These are phyloP conservation scores for Thymelicus sylvestris DNA, from an alignment of 2,888 invertebrate species.

Conservation along the genomic window DNA sequence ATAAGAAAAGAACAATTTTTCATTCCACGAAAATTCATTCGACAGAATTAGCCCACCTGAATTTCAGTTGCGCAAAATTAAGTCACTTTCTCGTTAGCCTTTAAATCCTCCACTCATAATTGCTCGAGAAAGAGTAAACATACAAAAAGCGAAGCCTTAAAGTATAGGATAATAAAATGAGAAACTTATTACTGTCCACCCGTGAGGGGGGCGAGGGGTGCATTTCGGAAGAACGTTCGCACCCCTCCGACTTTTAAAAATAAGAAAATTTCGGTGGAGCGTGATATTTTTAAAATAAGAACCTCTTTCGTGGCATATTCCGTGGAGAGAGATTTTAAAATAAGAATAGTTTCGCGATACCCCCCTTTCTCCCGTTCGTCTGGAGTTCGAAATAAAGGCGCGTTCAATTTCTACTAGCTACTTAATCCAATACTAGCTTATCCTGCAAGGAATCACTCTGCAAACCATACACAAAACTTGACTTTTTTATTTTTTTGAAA, in stretches of 20 bases:
- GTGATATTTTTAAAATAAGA: constrained; percentile 85
- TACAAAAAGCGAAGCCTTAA: constrained; percentile 33
- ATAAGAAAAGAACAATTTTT: neutral
- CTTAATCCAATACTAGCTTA: constrained; percentile 38
- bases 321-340: constrained; percentile 84
- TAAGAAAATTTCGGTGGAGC: constrained; percentile 83
- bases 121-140: constrained; percentile 36
- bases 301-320: constrained; percentile 84
- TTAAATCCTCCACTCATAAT: constrained; percentile 35
- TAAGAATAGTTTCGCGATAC: constrained; percentile 84
- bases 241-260: constrained; percentile 79
- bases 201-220: constrained; percentile 57
- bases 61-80: constrained; percentile 27
- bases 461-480: neutral
- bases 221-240: constrained; percentile 81
- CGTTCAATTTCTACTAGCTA: constrained; percentile 40
- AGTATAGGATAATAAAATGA: constrained; percentile 65
- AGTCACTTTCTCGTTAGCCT: constrained; percentile 28
- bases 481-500: neutral
- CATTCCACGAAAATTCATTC: constrained; percentile 9
- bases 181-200: constrained; percentile 82
- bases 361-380: constrained; percentile 68
- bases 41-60: constrained; percentile 32
- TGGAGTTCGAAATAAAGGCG: constrained; percentile 75
- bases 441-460: neutral